Percentiles rank a stretch among this genome's conserved stretches.
Conservation (phyloP, 2,888 invertebrate species). For the Pharmacophagus antenor region DNA sequence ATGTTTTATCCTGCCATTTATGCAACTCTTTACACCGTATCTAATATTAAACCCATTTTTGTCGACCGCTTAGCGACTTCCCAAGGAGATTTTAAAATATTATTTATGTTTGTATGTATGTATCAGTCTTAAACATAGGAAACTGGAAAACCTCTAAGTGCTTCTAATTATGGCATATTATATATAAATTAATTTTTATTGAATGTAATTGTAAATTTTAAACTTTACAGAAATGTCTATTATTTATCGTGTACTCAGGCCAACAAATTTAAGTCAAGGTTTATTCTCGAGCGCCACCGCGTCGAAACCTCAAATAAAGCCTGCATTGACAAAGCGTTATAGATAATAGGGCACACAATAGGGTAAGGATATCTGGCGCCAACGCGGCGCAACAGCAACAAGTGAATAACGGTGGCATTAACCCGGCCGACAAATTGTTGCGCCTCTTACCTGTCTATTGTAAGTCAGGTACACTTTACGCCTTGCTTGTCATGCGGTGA, state of each 20-base stretch:
- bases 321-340: conserved; percentile 40
- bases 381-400: conserved; percentile 54
- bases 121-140: too few relatives aligned
- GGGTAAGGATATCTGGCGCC: conserved; percentile 65
- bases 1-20: too few relatives aligned
- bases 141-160: too few relatives aligned
- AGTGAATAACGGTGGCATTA: conserved; percentile 62
- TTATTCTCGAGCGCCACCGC: conserved; percentile 43
- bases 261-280: neutral
- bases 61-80: too few relatives aligned
- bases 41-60: too few relatives aligned
- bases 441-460: conserved; percentile 58
- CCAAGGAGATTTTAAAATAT: too few relatives aligned
- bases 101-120: too few relatives aligned
- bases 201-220: too few relatives aligned
- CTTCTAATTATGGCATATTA: too few relatives aligned
- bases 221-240: too few relatives aligned
- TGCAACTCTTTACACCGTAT: too few relatives aligned
- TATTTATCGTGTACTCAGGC: neutral
- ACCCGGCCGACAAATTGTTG: conserved; percentile 43
- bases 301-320: conserved; percentile 38
- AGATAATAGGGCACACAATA: conserved; percentile 47
- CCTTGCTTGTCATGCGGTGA: conserved; percentile 30
- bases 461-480: conserved; percentile 54
- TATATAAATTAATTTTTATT: too few relatives aligned